These are phyloP conservation scores for Osedax frankpressi DNA, from an alignment of 2,888 invertebrate genomes.

Conservation along the genomic window DNA sequence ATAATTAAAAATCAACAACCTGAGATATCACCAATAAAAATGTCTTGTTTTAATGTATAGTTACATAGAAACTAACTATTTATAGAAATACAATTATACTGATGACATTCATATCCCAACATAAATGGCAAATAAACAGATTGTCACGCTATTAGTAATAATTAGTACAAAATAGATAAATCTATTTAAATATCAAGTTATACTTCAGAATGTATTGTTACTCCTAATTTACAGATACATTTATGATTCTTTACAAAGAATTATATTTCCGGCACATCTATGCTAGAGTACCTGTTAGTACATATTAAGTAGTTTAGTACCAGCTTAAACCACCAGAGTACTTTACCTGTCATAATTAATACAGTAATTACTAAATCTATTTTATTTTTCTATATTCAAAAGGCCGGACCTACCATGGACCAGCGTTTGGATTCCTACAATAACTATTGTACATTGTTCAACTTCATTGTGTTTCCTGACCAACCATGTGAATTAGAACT, in stretches of 20 bases:
- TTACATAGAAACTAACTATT: no score
- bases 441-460: constrained; percentile 95
- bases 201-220: no score
- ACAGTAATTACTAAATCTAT: no score
- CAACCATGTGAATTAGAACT: constrained; percentile 69
- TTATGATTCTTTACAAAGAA: constrained; percentile 90
- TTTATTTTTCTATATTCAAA: constrained; percentile 22
- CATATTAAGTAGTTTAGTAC: background rate
- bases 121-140: no score
- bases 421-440: constrained; percentile 88
- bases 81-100: no score
- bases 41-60: no score
- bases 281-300: constrained; percentile 59
- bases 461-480: constrained; percentile 75
- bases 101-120: no score
- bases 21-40: no score
- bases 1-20: no score
- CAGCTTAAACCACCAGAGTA: background rate
- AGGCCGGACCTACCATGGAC: constrained; percentile 74
- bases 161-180: no score
- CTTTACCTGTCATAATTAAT: background rate
- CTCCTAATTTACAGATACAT: constrained; percentile 53
- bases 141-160: no score
- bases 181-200: no score
- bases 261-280: constrained; percentile 93